Conservation (phyloP, 2,888 invertebrate genomes). For the Anorthoa munda region DNA sequence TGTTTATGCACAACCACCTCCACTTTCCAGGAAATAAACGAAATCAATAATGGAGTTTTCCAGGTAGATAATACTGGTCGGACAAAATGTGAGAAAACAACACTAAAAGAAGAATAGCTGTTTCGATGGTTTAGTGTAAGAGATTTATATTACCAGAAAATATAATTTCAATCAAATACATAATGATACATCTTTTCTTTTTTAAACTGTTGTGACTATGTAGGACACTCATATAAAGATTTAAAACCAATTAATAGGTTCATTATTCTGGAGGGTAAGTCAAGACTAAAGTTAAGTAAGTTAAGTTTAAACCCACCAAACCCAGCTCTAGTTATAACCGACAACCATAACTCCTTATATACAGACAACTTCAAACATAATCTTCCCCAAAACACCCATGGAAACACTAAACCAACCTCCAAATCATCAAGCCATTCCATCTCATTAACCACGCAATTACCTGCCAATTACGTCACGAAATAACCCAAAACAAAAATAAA, state of each 20-base stretch:
- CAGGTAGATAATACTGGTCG: too few species aligned
- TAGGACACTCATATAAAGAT: not conserved
- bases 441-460: not conserved
- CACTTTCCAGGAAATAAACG: too few species aligned
- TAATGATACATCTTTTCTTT: not conserved
- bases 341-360: too few species aligned
- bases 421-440: not conserved
- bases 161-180: not conserved
- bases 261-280: too few species aligned
- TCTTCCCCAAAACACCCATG: not conserved
- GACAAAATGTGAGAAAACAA: too few species aligned
- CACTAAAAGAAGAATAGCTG: too few species aligned
- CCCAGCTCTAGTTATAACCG: not conserved
- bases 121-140: not conserved
- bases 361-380: not conserved
- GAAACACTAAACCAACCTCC: not conserved
- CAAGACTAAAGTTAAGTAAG: too few species aligned
- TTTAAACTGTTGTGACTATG: too few species aligned
- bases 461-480: constrained; percentile 13
- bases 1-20: not conserved
- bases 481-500: constrained; percentile 47
- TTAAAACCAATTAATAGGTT: not conserved
- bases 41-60: too few species aligned
- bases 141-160: not conserved
- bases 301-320: not conserved